Percentiles rank a stretch among this genome's conserved stretches.
Conservation (phyloP, 2,797 vertebrate genomes). For the Bradypus variegatus region DNA sequence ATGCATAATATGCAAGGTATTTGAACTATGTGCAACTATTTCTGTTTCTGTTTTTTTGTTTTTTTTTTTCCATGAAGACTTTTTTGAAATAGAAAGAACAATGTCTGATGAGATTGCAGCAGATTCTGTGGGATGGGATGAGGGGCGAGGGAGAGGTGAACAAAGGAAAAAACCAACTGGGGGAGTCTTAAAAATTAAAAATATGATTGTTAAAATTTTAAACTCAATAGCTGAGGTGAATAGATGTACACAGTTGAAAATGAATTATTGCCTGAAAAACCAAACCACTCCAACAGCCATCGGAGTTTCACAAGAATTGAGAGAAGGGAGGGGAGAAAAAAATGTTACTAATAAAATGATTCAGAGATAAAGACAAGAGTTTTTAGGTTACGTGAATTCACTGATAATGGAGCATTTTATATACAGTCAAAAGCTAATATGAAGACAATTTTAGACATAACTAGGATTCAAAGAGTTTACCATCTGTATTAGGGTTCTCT, state of each 20-base stretch:
- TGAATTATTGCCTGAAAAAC: background rate
- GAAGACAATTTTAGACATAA: background rate
- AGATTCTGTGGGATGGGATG: background rate
- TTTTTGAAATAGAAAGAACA: background rate
- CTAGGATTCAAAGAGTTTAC: background rate
- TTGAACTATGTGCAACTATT: no score
- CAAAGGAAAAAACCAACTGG: background rate
- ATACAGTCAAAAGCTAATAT: background rate
- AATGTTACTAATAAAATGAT: background rate
- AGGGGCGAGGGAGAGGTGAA: no score
- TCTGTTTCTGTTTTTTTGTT: no score
- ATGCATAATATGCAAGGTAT: no score
- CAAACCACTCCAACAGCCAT: background rate
- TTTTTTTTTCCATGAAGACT: background rate
- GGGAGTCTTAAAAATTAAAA: background rate
- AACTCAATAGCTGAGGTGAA: background rate
- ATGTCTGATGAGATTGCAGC: background rate
- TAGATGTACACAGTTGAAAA: background rate
- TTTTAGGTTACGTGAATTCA: background rate
- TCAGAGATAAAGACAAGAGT: background rate
- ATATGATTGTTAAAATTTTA: background rate
- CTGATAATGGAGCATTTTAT: background rate
- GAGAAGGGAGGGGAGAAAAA: background rate
- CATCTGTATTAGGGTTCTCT: no score
- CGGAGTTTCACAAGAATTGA: background rate